Conservation (phyloP, 2,113 vertebrate species). For the Eurystomus gularis region DNA sequence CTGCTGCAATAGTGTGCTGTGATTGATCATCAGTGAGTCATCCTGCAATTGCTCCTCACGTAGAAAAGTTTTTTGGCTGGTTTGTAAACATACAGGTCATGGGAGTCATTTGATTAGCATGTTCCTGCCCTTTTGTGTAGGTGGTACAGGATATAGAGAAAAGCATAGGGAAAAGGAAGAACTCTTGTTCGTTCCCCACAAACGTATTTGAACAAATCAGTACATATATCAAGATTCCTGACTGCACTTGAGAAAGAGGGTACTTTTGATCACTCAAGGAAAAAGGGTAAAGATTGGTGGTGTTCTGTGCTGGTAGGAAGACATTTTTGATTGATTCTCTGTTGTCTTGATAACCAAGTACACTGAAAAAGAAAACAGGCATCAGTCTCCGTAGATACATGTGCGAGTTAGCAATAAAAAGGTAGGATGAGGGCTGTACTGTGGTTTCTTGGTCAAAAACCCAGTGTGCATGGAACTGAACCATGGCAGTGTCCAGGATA, state of each 20-base stretch:
- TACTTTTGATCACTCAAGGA: neutral
- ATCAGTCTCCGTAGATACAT: neutral
- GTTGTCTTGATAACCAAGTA: neutral
- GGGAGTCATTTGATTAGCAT: neutral
- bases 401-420: neutral
- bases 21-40: neutral
- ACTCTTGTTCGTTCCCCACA: neutral
- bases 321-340: neutral
- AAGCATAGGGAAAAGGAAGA: too few species aligned
- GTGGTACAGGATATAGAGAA: neutral
- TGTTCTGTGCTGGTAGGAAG: neutral
- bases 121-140: neutral
- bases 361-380: neutral
- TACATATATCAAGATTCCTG: neutral
- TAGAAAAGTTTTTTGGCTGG: neutral
- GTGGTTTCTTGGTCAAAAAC: neutral
- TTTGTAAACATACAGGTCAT: neutral
- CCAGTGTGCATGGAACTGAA: neutral
- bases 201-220: neutral
- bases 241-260: neutral
- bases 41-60: neutral
- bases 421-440: neutral
- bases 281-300: neutral
- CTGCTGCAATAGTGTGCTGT: neutral
- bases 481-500: neutral